These are phyloP conservation scores for Prolemur simus DNA, from an alignment of 2,113 vertebrate genomes.

Conservation along the genomic window DNA sequence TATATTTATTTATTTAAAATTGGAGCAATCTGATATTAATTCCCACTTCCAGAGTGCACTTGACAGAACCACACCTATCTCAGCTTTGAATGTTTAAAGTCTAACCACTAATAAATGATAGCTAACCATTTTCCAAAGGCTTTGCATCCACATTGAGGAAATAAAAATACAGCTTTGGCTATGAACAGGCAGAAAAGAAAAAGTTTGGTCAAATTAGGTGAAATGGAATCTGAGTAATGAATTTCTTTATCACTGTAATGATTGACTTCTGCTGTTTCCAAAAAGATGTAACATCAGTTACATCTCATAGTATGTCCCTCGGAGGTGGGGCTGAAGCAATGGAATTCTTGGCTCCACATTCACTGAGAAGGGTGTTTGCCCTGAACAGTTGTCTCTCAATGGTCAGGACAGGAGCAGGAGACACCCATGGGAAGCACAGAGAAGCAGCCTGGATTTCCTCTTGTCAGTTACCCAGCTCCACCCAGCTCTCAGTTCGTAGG, in stretches of 20 bases:
- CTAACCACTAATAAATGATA: not conserved
- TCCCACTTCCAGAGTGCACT: not conserved
- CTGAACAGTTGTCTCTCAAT: not conserved
- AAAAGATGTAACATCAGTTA: not conserved
- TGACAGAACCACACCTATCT: not conserved
- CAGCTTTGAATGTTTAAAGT: not conserved
- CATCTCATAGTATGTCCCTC: rapidly evolving
- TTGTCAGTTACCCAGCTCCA: not conserved
- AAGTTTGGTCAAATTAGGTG: not conserved
- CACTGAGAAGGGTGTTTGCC: not conserved
- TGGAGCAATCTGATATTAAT: not conserved
- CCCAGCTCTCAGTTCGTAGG: not conserved
- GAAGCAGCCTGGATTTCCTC: not conserved
- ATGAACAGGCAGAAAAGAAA: not conserved
- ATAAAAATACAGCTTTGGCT: not conserved
- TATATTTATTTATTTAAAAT: not conserved
- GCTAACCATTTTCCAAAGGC: not conserved
- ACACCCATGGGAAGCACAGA: not conserved
- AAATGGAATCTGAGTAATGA: not conserved
- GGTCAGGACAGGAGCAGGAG: not conserved
- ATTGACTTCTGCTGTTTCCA: not conserved
- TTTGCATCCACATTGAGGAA: not conserved
- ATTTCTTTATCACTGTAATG: not conserved
- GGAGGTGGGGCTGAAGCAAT: not conserved
- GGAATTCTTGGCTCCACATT: not conserved